Evolutionary conservation across 1,140 invertebrate genomes (phyloP).

Genomic region (Chelonus insularis): DNA sequence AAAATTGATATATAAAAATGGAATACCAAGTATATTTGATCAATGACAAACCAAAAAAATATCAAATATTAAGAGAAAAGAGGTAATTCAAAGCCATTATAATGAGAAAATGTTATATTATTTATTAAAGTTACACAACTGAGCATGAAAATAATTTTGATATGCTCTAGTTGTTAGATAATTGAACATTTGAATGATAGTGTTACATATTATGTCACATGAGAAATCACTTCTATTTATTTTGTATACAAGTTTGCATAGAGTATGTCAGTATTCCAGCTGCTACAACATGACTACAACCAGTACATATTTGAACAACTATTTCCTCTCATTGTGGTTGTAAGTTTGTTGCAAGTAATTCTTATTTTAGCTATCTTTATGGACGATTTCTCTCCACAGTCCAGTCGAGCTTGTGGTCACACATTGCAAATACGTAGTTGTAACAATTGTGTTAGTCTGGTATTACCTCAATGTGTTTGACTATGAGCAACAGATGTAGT

Average conservation of each 20-base stretch:
- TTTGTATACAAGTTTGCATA: not conserved
- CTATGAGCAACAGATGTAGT: not conserved
- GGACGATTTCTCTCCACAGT: not conserved
- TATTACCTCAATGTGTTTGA: not conserved
- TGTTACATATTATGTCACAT: not conserved
- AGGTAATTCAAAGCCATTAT: too few species aligned
- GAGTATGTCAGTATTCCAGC: not conserved
- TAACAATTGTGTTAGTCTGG: not conserved
- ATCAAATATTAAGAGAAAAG: too few species aligned
- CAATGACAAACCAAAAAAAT: too few species aligned
- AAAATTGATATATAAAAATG: too few species aligned
- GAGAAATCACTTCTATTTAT: not conserved
- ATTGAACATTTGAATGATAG: slow-evolving; percentile 1
- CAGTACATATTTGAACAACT: not conserved
- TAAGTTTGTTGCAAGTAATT: slow-evolving; percentile 18
- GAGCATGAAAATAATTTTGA: too few species aligned
- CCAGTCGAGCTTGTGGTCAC: slow-evolving; percentile 7
- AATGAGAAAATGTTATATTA: too few species aligned
- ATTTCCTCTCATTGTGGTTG: not conserved
- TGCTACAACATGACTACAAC: not conserved
- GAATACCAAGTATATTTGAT: too few species aligned
- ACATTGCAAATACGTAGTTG: not conserved
- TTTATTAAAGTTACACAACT: too few species aligned
- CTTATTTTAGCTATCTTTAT: slow-evolving; percentile 19
- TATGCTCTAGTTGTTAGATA: too few species aligned